Conservation (phyloP, 2,113 vertebrate genomes). For the Gobius niger region DNA sequence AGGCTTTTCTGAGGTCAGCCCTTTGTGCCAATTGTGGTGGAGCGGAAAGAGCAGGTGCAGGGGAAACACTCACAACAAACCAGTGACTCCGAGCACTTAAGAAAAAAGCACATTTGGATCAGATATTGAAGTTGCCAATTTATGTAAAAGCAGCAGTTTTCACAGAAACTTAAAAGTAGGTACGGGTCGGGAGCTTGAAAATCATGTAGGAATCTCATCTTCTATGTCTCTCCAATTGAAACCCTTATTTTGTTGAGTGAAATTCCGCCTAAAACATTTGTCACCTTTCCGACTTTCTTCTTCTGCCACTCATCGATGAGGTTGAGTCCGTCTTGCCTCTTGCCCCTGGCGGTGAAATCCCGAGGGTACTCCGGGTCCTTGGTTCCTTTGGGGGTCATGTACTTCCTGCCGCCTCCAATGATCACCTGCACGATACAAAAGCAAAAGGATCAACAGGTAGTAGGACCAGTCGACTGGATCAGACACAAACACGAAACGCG, state of each 20-base stretch:
- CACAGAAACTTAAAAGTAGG: no score
- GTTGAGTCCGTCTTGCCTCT: constrained; percentile 65
- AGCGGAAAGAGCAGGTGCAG: constrained; percentile 4
- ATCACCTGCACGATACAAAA: constrained; percentile 66
- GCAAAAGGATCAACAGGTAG: no score
- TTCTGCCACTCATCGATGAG: constrained; percentile 74
- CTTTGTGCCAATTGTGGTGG: constrained; percentile 5
- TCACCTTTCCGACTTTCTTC: constrained; percentile 74
- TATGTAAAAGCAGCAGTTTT: background rate
- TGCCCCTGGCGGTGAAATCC: constrained; percentile 57
- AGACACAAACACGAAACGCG: no score
- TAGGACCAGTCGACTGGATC: no score
- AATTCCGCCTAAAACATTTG: background rate
- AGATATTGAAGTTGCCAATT: background rate
- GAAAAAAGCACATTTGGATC: background rate
- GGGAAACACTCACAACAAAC: background rate
- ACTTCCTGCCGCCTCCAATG: constrained; percentile 78
- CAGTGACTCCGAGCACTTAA: background rate
- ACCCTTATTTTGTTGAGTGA: no score
- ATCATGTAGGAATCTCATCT: no score
- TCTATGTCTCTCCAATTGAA: no score
- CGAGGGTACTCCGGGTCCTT: constrained; percentile 74
- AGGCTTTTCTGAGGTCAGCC: background rate
- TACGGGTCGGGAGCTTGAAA: no score
- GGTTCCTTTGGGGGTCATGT: constrained; percentile 76